These are phyloP conservation scores for Dipodomys stephensi DNA, from an alignment of 2,113 vertebrate species.

Conservation along the genomic window DNA sequence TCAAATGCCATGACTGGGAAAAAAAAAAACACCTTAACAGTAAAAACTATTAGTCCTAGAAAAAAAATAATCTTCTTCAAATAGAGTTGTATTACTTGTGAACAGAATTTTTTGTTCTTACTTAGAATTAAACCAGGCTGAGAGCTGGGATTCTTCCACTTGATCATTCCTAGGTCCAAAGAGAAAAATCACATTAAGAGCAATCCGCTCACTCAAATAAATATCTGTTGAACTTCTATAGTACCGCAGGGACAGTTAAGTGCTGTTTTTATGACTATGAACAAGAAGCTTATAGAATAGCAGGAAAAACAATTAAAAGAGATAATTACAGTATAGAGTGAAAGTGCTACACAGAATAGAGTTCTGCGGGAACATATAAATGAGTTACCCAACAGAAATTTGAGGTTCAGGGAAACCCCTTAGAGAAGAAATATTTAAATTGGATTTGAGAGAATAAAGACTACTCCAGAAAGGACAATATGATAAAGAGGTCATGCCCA, in stretches of 20 bases:
- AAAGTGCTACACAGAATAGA: background rate
- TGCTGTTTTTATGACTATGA: background rate
- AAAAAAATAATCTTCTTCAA: background rate
- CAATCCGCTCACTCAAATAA: background rate
- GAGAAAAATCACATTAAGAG: slow-evolving; percentile 48
- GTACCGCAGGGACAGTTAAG: background rate
- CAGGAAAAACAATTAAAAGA: background rate
- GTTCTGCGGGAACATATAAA: background rate
- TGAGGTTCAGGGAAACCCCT: background rate
- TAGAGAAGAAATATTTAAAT: slow-evolving; percentile 8
- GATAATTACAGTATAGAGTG: background rate
- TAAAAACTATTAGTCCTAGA: background rate
- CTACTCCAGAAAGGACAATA: background rate
- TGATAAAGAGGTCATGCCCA: background rate
- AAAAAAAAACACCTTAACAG: background rate
- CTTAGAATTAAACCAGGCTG: slow-evolving; percentile 73
- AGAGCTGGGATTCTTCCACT: slow-evolving; percentile 63
- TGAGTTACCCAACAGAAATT: background rate
- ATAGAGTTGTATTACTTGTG: background rate
- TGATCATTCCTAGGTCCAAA: slow-evolving; percentile 63
- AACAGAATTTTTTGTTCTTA: slow-evolving; percentile 67
- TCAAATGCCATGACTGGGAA: too few relatives aligned
- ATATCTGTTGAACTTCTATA: background rate
- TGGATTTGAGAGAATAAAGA: background rate
- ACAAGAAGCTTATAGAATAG: background rate